A percentile compares a stretch with the other conserved stretches of the same genome.
Conservation (phyloP, 1,140 invertebrate genomes). For the Muscidifurax raptorellus region DNA sequence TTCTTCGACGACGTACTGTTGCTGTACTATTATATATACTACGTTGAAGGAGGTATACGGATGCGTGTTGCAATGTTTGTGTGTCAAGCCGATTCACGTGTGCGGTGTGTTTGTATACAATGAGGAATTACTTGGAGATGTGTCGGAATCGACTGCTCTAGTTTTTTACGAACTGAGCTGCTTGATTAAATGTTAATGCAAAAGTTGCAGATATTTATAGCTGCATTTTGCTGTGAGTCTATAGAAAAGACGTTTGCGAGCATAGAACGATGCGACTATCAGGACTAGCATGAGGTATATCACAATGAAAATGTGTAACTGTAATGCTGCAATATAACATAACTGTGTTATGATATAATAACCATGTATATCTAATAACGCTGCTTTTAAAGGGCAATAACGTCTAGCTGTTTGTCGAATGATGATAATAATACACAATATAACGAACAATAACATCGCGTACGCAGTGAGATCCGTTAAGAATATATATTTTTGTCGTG, state of each 20-base stretch:
- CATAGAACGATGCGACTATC: background rate
- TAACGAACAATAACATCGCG: too few relatives aligned
- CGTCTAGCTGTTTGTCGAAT: background rate
- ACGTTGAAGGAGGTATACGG: too few relatives aligned
- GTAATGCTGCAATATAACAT: background rate
- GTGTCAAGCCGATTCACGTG: background rate
- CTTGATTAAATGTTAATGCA: too few relatives aligned
- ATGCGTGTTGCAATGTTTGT: background rate
- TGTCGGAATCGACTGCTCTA: too few relatives aligned
- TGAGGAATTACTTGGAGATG: too few relatives aligned
- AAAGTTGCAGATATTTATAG: too few relatives aligned
- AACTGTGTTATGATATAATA: slow-evolving; percentile 9
- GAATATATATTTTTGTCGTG: background rate
- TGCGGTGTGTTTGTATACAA: too few relatives aligned
- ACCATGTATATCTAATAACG: background rate
- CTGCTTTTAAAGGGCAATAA: background rate
- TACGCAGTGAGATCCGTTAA: background rate
- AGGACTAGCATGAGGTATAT: background rate
- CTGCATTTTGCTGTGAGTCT: too few relatives aligned
- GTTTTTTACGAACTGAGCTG: too few relatives aligned
- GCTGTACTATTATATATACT: too few relatives aligned
- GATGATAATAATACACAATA: background rate
- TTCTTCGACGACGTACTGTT: too few relatives aligned
- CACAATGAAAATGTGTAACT: background rate
- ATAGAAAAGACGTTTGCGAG: background rate